Percentiles rank a stretch among this genome's conserved stretches.
Conservation (phyloP, 2,797 vertebrate genomes). For the Alosa sapidissima region DNA sequence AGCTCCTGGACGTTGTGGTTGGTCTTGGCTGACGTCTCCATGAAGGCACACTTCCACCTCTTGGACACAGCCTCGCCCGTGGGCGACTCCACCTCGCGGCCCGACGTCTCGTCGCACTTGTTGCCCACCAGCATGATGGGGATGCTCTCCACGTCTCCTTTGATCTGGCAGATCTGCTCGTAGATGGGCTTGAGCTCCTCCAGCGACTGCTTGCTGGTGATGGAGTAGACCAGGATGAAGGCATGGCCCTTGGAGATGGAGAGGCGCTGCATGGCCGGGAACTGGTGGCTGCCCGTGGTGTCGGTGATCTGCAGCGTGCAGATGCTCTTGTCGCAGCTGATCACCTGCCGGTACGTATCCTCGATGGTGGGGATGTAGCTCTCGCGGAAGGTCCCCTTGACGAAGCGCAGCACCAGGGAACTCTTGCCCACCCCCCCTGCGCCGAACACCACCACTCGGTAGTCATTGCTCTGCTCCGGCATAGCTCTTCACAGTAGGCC, state of each 20-base stretch:
- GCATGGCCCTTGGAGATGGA: constrained; percentile 97
- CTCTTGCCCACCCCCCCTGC: constrained; percentile 96
- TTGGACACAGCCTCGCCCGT: constrained; percentile 91
- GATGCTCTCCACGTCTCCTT: constrained; percentile 91
- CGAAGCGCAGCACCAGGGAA: constrained; percentile 94
- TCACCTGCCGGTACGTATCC: constrained; percentile 98
- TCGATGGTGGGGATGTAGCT: constrained; percentile 97
- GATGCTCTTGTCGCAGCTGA: constrained; percentile 97
- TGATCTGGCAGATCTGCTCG: constrained; percentile 93
- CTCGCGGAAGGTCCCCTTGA: constrained; percentile 95
- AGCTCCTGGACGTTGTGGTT: constrained; percentile 98
- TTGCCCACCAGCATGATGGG: constrained; percentile 98
- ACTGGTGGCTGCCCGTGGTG: constrained; percentile 96
- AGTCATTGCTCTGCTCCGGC: constrained; percentile 97
- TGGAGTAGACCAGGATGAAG: constrained; percentile 93
- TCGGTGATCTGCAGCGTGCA: constrained; percentile 97
- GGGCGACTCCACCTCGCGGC: constrained; percentile 87
- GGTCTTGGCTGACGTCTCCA: constrained; percentile 98
- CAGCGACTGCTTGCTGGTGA: constrained; percentile 93
- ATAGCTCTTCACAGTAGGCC: constrained; percentile 64
- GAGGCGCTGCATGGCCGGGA: constrained; percentile 95
- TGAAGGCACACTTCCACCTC: constrained; percentile 97
- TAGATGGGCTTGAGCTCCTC: constrained; percentile 96
- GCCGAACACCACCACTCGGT: constrained; percentile 95
- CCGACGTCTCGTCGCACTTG: constrained; percentile 93